phyloP scores from a whole-genome alignment of 2,797 vertebrate genomes.

The Hydrolagus colliei region DNA sequence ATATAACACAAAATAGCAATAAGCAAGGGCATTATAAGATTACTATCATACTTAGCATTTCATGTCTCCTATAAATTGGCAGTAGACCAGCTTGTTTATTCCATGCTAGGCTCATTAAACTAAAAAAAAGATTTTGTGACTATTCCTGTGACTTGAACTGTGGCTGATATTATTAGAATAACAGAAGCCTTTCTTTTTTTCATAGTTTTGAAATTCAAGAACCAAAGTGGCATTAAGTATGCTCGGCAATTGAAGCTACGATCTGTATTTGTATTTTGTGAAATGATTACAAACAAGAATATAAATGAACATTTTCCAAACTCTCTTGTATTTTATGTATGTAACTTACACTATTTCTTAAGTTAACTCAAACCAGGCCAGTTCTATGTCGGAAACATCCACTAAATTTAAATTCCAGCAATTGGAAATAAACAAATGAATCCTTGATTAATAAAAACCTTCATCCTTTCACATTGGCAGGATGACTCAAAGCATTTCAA shows the following conservation, averaged over 20 bases:
- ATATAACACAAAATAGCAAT: background rate
- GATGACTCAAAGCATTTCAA: too few species aligned
- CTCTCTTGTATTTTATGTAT: too few species aligned
- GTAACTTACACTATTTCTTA: too few species aligned
- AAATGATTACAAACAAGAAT: too few species aligned
- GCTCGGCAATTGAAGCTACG: background rate
- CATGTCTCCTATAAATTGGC: background rate
- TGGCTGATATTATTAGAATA: background rate
- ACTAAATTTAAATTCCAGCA: too few species aligned
- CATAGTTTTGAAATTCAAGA: background rate
- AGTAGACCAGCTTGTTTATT: background rate
- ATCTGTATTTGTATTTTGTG: too few species aligned
- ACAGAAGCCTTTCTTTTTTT: background rate
- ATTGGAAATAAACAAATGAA: too few species aligned
- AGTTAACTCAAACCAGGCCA: too few species aligned
- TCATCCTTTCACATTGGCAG: too few species aligned
- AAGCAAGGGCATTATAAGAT: background rate
- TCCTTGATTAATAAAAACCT: too few species aligned
- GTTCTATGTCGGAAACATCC: too few species aligned
- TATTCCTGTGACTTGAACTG: background rate
- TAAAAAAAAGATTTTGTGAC: background rate
- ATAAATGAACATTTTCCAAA: too few species aligned
- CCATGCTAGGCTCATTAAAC: background rate
- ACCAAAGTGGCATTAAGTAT: background rate
- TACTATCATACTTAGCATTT: background rate